Conservation (phyloP, 2,888 invertebrate genomes). For the Penaeus monodon region DNA sequence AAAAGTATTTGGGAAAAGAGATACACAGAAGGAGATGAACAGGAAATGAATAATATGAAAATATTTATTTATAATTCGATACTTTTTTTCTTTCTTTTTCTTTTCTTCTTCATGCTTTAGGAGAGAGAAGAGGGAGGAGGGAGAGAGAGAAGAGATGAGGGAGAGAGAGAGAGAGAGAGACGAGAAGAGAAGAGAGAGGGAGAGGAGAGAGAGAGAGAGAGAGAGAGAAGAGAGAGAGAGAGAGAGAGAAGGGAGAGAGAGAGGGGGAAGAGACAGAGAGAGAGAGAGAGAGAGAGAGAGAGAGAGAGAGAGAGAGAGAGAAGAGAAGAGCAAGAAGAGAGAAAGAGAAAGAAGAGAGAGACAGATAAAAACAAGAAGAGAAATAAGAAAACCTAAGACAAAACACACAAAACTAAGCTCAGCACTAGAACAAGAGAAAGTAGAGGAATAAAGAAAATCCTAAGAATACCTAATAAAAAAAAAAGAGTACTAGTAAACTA, state of each 20-base stretch:
- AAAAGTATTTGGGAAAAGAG: too few species aligned
- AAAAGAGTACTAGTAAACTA: too few species aligned
- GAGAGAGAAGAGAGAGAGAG: background rate
- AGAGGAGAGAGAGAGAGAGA: background rate
- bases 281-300: background rate
- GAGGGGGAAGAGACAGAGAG: slow-evolving; percentile 4
- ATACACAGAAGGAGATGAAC: too few species aligned
- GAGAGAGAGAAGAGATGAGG: background rate
- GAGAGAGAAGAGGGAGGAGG: background rate
- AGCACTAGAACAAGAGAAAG: too few species aligned
- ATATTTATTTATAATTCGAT: too few species aligned
- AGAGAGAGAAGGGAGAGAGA: slow-evolving; percentile 16
- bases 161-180: slow-evolving; percentile 4
- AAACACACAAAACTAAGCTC: too few species aligned
- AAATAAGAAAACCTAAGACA: background rate
- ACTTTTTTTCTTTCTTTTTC: too few species aligned
- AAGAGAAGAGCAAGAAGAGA: too few species aligned
- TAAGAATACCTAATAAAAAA: too few species aligned
- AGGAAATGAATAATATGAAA: too few species aligned
- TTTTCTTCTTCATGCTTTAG: too few species aligned
- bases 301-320: slow-evolving; percentile 15
- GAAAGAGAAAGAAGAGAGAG: too few species aligned
- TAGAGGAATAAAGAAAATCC: background rate
- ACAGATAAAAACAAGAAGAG: background rate
- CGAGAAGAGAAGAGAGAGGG: background rate